Evolutionary conservation across 2,113 vertebrate species (phyloP).

Genomic region (Fregetta grallaria): DNA sequence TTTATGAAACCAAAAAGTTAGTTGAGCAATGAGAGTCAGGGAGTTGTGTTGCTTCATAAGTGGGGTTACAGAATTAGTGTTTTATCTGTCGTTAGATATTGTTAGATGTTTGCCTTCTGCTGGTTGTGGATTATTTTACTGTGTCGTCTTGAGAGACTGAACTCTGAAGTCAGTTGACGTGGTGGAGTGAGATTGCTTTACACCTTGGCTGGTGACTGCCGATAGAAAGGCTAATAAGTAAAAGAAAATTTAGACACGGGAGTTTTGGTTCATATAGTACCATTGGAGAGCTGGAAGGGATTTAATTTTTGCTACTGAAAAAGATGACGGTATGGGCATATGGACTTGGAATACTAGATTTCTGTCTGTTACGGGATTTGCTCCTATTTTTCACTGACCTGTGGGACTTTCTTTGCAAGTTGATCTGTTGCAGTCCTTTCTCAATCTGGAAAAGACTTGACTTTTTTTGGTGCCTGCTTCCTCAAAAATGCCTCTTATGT

Average conservation of each 20-base stretch:
- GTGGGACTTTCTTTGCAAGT: neutral
- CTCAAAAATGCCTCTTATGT: neutral
- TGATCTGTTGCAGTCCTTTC: neutral
- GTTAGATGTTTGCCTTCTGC: neutral
- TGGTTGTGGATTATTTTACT: neutral
- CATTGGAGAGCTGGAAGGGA: neutral
- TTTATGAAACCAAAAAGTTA: neutral
- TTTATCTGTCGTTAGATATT: neutral
- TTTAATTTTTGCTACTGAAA: neutral
- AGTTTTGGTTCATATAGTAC: neutral
- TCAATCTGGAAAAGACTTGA: neutral
- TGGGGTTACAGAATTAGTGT: neutral
- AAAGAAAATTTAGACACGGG: neutral
- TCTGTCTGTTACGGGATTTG: neutral
- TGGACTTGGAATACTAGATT: neutral
- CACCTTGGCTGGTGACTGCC: neutral
- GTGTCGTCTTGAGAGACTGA: neutral
- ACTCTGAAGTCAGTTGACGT: neutral
- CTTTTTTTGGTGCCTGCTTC: neutral
- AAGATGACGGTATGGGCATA: neutral
- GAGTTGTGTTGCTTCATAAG: neutral
- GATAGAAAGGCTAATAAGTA: fast-evolving
- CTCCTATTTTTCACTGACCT: neutral
- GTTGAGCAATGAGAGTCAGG: neutral
- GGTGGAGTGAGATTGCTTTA: neutral